These are phyloP conservation scores for Perdita meconis DNA, from an alignment of 2,888 invertebrate genomes.

Conservation along the genomic window DNA sequence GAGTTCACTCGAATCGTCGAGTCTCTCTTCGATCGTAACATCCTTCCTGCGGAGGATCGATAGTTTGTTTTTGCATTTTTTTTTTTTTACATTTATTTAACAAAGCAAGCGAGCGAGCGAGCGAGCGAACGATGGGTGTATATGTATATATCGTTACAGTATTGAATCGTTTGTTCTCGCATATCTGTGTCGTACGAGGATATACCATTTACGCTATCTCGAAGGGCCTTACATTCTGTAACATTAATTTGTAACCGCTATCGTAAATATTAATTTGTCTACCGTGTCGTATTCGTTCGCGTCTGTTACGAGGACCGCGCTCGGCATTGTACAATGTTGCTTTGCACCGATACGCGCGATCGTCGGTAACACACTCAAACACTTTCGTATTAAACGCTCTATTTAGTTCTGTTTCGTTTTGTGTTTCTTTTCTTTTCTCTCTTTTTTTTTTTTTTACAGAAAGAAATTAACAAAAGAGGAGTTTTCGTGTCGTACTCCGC, in stretches of 20 bases:
- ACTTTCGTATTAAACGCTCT: neutral
- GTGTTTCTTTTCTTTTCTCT: neutral
- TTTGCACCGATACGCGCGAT: slow-evolving; percentile 24
- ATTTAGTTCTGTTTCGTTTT: neutral
- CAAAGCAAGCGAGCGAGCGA: slow-evolving; percentile 82
- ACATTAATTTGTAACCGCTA: slow-evolving; percentile 67
- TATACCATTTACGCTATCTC: slow-evolving; percentile 67
- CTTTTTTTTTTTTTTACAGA: slow-evolving; percentile 50
- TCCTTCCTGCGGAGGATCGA: slow-evolving; percentile 55
- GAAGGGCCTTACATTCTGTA: slow-evolving; percentile 47
- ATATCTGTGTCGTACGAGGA: slow-evolving; percentile 73
- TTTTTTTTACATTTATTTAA: slow-evolving; percentile 82
- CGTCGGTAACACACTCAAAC: slow-evolving; percentile 15
- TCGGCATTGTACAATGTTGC: slow-evolving; percentile 55
- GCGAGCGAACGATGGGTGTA: slow-evolving; percentile 78
- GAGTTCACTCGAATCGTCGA: slow-evolving; percentile 25
- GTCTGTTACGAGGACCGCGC: slow-evolving; percentile 60
- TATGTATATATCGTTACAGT: slow-evolving; percentile 73
- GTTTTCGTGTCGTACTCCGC: neutral
- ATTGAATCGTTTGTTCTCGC: slow-evolving; percentile 73
- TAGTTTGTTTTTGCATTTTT: too few species aligned
- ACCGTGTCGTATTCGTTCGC: slow-evolving; percentile 54
- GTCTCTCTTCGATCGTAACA: slow-evolving; percentile 64
- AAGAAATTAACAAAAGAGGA: slow-evolving; percentile 65
- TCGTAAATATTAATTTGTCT: slow-evolving; percentile 65